Conservation (phyloP, 2,888 invertebrate species). For the Cephus pulcher region DNA sequence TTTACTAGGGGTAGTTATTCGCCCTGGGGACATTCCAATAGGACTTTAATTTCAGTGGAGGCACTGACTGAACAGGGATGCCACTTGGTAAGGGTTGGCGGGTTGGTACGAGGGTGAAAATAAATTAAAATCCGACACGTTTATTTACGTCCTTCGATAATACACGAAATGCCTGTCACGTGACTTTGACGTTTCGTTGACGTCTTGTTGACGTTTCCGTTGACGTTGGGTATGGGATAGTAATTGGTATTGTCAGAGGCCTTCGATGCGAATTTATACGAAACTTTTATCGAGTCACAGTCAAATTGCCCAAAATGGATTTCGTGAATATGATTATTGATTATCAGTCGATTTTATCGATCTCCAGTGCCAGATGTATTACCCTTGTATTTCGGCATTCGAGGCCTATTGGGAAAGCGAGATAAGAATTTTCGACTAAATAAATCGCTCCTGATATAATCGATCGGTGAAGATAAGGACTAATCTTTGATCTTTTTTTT, state of each 20-base stretch:
- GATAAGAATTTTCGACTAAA: background rate
- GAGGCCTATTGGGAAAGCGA: background rate
- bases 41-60: background rate
- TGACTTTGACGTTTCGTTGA: too few species aligned
- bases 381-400: too few species aligned
- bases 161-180: background rate
- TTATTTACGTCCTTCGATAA: background rate
- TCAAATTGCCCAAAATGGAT: background rate
- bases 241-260: background rate
- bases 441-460: background rate
- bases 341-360: background rate
- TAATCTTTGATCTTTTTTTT: background rate
- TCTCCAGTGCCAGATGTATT: background rate
- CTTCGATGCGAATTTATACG: background rate
- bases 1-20: background rate
- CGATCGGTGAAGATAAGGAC: background rate
- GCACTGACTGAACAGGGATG: background rate
- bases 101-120: background rate
- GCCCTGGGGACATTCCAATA: background rate
- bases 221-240: background rate
- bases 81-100: too few species aligned
- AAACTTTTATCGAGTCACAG: background rate
- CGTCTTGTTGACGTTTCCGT: too few species aligned
- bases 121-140: background rate
- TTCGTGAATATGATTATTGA: background rate